Base-by-base conservation (phyloP, 53 echinoderm and acorn worm genomes). In the Arbacia lixula region DNA sequence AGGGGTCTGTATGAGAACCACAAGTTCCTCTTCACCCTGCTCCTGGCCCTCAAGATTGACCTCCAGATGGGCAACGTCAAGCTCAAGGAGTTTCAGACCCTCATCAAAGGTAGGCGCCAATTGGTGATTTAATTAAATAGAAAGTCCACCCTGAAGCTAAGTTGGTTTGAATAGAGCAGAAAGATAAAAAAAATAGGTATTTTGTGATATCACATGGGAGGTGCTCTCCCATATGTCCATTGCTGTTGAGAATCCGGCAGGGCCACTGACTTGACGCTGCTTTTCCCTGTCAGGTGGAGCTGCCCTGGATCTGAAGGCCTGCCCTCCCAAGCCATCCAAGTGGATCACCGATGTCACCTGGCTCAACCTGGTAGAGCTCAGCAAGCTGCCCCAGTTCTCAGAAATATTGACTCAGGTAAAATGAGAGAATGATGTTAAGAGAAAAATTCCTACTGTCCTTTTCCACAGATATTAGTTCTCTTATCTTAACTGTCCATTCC, bases 1-100 rank as follows among this genome's bases (percentile, higher is more conserved):
- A 90, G 99, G 46, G 99, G 99, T 3, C 89, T 99, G n/a, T 99
- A 94, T 83, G 94, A 99, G 84, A 99, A 94, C 36, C 99, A 99
- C 78, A 99, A 95, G 84, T 95, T 99, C 63, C 83, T 99, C 76
- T 99, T 99, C 86, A 99, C 99, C 22, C 39, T 99, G 53, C 87
- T 92, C 38, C 84, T 99, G 85, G 94, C 94, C 43, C 89, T 99
- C 62, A 99, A 99, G 87, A 99, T 99, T 88, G 99, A 99, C 76
- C 87, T 89, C 21, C 91, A 94, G 68, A 83, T 90, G 29, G 94
- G 83, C 57, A 86, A 88, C 63, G 92, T 99, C 89, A 95, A 83
- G 60, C 91, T 90, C 71, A 83, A 83, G 49, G 99, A 99, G 67
- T 99, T 99, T 74, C 99, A 99, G 58, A 99, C 89, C 29, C 91